These are phyloP conservation scores for Notarius lentiginosus DNA, from an alignment of 2,113 vertebrate species.

Conservation along the genomic window DNA sequence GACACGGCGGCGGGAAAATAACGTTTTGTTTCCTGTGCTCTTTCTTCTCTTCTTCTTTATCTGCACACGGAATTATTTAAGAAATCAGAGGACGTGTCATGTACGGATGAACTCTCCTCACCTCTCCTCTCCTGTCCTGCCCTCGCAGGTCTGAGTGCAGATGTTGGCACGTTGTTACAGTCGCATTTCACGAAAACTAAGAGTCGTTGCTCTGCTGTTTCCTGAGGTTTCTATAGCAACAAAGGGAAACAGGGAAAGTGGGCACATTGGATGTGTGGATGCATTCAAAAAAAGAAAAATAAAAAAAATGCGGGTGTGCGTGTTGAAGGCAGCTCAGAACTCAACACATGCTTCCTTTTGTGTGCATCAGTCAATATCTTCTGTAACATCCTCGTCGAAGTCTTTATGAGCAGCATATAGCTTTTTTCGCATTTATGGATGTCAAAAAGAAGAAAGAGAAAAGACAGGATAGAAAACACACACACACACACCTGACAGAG, in stretches of 20 bases:
- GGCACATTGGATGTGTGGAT: neutral
- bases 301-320: neutral
- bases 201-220: constrained; percentile 1
- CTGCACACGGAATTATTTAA: neutral
- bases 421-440: neutral
- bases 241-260: constrained; percentile 39
- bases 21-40: neutral
- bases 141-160: neutral
- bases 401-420: neutral
- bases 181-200: constrained; percentile 19
- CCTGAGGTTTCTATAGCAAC: constrained; percentile 44
- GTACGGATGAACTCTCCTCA: neutral
- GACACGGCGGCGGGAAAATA: neutral
- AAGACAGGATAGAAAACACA: neutral
- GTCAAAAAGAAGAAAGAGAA: neutral
- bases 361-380: neutral
- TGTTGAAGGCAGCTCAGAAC: neutral
- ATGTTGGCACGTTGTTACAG: constrained; percentile 9
- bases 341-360: neutral
- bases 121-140: neutral
- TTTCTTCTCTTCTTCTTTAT: neutral
- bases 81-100: neutral
- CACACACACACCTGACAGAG: neutral
- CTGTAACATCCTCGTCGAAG: neutral
- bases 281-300: neutral